Conservation (phyloP, 2,888 invertebrate genomes). For the Leucophenga montana region DNA sequence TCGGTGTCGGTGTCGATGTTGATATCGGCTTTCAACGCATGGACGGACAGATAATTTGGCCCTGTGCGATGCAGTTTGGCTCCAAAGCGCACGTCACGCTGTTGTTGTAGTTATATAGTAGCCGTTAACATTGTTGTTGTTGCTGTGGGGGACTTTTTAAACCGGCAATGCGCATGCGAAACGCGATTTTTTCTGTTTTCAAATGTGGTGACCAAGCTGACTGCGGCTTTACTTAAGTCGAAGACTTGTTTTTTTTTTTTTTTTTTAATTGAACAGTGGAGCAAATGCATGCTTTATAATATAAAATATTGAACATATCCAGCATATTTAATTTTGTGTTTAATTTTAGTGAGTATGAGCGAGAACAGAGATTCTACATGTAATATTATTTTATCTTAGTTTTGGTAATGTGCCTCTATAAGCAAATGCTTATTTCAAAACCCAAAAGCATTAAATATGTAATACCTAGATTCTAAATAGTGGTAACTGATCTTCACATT, state of each 20-base stretch:
- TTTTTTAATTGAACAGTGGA: not conserved
- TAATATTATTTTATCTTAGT: no score
- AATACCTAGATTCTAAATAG: no score
- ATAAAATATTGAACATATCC: no score
- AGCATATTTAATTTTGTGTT: no score
- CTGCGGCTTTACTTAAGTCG: not conserved
- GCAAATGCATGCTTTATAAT: no score
- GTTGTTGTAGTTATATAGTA: not conserved
- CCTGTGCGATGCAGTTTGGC: constrained; percentile 9
- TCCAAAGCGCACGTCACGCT: not conserved
- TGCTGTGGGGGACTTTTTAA: constrained; percentile 5
- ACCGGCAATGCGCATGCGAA: constrained; percentile 17
- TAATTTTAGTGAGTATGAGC: no score
- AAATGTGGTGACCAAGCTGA: not conserved
- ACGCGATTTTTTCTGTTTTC: not conserved
- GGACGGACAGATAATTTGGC: constrained; percentile 1
- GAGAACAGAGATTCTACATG: no score
- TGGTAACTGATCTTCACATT: no score
- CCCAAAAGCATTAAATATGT: no score
- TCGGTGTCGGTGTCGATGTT: no score
- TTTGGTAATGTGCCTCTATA: no score
- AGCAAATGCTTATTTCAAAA: no score
- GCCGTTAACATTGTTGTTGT: not conserved
- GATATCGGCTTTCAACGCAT: not conserved
- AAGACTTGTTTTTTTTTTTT: not conserved